Base-by-base conservation (phyloP, 2,797 vertebrate genomes). In the Sebastes hubbsi region DNA sequence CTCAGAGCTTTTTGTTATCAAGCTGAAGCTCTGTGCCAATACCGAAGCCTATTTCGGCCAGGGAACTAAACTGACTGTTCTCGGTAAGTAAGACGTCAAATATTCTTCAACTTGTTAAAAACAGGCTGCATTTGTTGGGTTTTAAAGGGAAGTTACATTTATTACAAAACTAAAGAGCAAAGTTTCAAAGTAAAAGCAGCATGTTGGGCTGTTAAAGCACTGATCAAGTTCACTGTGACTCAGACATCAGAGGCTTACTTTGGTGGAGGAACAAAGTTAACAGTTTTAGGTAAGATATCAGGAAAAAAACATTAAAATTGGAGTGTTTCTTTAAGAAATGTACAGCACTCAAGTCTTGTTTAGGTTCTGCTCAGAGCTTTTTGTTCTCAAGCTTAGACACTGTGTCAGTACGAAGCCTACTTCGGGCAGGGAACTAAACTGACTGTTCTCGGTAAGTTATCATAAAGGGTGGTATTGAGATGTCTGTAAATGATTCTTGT, bases 211-310 rank as follows among this genome's bases (percentile, higher is more conserved):
- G 49, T 63, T 86, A 52, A 6, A 75, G 77, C 52, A 83, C 32
- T 56, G 77, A 65, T 61, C 3, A 3, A 3, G 2, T 72, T n/a
- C 75, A 86, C 89, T 91, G 94, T 94, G 94, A 62, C 84, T 10
- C 13, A 80, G 84, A 83, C 72, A 16, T 0, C 13, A 42, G 83
- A 82, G n/a, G 73, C 88, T 84, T 38, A 9, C 73, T 84, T 96
- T 61, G 95, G 95, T 42, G 49, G 77, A 24, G 96, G 95, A 82
- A 96, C 95, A 55, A 91, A 80, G 65, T 87, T 96, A 69, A 95
- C 93, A 1, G 95, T 96, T 80, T 9, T 92, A 64, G 95, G 95
- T 96, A 88, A 94, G 94, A 74, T 11, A 34, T 13, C n/a, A 2
- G n/a, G 25, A 0, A 30, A 20, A 49, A 20, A 2, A 1, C 38